Base-by-base conservation (phyloP, 2,888 invertebrate genomes). In the Orthonevra nobilis region DNA sequence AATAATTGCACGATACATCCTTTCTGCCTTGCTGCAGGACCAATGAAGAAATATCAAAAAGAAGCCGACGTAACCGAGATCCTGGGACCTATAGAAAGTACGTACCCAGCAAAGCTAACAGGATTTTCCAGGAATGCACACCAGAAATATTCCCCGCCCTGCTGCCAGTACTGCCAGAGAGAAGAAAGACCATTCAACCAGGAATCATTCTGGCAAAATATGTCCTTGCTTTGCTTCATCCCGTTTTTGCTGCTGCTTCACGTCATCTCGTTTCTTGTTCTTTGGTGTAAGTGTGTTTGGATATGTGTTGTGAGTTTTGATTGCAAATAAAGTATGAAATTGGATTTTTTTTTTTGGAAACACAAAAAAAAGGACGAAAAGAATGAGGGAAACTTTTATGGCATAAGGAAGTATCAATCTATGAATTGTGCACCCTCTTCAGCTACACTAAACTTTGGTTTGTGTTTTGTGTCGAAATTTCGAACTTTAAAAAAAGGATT, bases 281-380 rank as follows among this genome's bases (percentile, higher is more conserved):
- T 58, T 2, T 12, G 15, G 15, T 12, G 15, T 9, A 12, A 17
- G 32, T 19, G 32, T 42, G 54, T 19, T 28, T 15, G 54, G 48
- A 30, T 23, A 30, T 64, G 73, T 66, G 64, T 42, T 79, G 42
- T 15, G 73, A 79, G 79, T 79, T 79, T 79, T 79, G 79, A 79
- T 79, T 79, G 73, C 79, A 79, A 79, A 79, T 79, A 79, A 73
- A 79, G 73, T 73, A 79, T 79, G 73, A 79, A 79, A 79, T 79
- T 79, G 73, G 79, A 79, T 79, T 79, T 79, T 68, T 56, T 36
- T 12, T 23, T 6, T 12, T 15, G 23, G 20, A 40, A 46, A n/a
- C 6, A 12, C 20, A 26, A 20, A 14, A 6, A 52, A 32, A 40
- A 5, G 4, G 44, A 17, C 15, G 26, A 19, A 54, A 54, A 38